Evolutionary conservation across 64 coral and sea anemone species (phyloP), one percentile per base, ranked within the genome.

Genomic region (Acropora yongei): DNA sequence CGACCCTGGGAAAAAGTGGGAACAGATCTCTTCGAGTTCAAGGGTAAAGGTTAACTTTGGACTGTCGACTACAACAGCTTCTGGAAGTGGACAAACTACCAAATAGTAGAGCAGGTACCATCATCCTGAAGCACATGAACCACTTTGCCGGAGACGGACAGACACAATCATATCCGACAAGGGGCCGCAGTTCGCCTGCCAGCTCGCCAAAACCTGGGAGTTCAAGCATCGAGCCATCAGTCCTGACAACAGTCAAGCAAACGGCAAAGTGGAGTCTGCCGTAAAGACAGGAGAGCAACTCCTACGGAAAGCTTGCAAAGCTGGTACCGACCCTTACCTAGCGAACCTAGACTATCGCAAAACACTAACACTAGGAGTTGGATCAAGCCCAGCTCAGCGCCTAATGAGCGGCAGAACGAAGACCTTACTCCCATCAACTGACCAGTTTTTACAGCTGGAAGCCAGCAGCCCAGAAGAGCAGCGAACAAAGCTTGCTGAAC

Each of bases 1-100:
- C 73, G 72, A 13, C 90, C 82, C 0, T 92, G 81, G 81, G 90
- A 92, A 13, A 92, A 39, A 30, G 14, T 86, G 14, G 82, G 60
- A 6, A 13, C 40, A 77, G 81, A 92, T 19, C 1, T 86, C n/a
- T 86, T 41, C 10, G 39, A 48, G 17, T 13, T 92, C 3, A 39
- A 78, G 9, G 16, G 2, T 14, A 92, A 77, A 41, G 53, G 76
- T 3, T 92, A 86, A 17, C 20, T 92, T 0, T 10, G 49, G 39
- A 77, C 57, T 0, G 69, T 76, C 0, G 90, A 92, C 49, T 92
- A 92, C 44, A 43, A 20, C 41, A 90, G 69, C 17, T 80, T 90
- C 44, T 90, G 88, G 88, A 92, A 48, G 30, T 78, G 4, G 82
- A 92, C 49, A 16, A 63, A 63, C 58, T 92, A 0, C 43, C 60